These are phyloP conservation scores for Tinea trinotella DNA, from an alignment of 2,888 invertebrate species.

Conservation along the genomic window DNA sequence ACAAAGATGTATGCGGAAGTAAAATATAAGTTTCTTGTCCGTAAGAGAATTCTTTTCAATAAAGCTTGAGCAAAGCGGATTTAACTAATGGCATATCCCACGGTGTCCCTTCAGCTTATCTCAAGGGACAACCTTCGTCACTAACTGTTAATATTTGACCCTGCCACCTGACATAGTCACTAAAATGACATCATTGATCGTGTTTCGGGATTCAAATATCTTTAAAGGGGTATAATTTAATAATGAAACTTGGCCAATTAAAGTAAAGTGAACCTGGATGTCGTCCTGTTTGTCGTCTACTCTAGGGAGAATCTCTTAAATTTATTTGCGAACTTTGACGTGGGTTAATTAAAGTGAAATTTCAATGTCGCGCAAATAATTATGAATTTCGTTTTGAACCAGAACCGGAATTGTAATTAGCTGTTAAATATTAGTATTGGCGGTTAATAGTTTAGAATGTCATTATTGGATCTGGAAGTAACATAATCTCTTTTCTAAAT, in stretches of 20 bases:
- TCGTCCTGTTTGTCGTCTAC: neutral
- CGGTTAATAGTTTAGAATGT: too few relatives aligned
- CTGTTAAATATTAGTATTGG: too few relatives aligned
- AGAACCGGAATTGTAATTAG: neutral
- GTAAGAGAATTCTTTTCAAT: slow-evolving; percentile 24
- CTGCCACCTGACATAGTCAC: slow-evolving; percentile 15
- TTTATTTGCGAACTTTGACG: neutral
- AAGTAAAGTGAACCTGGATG: neutral
- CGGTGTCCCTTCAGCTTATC: slow-evolving; percentile 20
- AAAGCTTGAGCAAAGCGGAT: slow-evolving; percentile 39
- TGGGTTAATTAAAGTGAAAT: neutral
- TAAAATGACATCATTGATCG: slow-evolving; percentile 14
- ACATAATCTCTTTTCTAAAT: too few relatives aligned
- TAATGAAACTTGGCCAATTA: slow-evolving; percentile 10
- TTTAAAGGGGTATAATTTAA: neutral
- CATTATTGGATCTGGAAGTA: too few relatives aligned
- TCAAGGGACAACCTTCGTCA: slow-evolving; percentile 19
- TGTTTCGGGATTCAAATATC: neutral
- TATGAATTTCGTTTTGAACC: neutral
- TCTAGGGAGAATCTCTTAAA: neutral
- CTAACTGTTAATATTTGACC: slow-evolving; percentile 19
- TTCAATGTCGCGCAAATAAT: neutral
- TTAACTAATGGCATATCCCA: slow-evolving; percentile 37
- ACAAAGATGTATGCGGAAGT: neutral
- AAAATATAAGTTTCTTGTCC: neutral